Conservation (phyloP, 2,113 vertebrate genomes). For the Charina bottae region DNA sequence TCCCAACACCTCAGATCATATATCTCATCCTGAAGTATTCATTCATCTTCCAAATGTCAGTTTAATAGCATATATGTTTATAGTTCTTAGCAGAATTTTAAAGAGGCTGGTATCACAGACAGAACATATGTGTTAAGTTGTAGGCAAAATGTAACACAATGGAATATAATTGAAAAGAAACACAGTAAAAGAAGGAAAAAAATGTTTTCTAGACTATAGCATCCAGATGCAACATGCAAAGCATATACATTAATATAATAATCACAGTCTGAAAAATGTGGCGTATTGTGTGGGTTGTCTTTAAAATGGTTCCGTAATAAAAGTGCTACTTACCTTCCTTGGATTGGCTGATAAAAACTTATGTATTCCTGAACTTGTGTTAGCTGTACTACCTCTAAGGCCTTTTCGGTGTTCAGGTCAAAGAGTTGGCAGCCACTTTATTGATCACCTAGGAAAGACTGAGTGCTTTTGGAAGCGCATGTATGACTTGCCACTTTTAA, state of each 20-base stretch:
- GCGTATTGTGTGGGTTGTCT: neutral
- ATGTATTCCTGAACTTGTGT: no score
- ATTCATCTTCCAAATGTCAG: neutral
- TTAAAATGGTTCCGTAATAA: neutral
- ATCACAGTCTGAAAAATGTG: neutral
- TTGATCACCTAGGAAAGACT: neutral
- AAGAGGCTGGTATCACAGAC: neutral
- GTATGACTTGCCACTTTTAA: neutral
- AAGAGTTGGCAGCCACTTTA: neutral
- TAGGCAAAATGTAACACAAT: neutral
- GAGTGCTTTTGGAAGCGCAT: neutral
- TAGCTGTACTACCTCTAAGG: neutral
- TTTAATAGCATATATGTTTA: neutral
- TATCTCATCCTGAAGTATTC: neutral
- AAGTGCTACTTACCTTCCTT: no score
- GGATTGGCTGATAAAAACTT: no score
- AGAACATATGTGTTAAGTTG: neutral
- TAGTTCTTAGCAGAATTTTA: neutral
- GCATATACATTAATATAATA: neutral
- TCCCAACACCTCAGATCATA: neutral
- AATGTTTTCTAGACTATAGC: neutral
- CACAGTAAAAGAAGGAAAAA: no score
- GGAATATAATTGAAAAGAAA: neutral
- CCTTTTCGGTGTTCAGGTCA: neutral
- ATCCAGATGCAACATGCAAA: neutral